A percentile compares a stretch with the other conserved stretches of the same genome.
These are phyloP conservation scores for Lobophora halterata DNA, from an alignment of 2,888 invertebrate species.

Conservation along the genomic window DNA sequence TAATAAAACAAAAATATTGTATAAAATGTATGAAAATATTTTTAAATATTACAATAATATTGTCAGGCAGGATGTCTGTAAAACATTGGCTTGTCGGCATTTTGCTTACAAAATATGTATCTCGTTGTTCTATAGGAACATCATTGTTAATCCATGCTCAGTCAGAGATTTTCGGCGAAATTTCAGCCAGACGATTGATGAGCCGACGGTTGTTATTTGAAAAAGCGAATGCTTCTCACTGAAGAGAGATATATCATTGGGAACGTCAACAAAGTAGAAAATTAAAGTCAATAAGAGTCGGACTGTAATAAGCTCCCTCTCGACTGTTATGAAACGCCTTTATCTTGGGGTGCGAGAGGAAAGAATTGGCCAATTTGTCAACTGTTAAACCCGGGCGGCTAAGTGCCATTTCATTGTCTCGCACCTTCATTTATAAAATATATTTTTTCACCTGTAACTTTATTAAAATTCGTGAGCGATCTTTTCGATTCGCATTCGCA, in stretches of 20 bases:
- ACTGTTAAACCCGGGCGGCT: constrained; percentile 52
- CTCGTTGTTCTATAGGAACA: too few relatives aligned
- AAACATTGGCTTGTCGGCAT: too few relatives aligned
- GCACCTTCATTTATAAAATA: constrained; percentile 48
- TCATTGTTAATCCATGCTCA: too few relatives aligned
- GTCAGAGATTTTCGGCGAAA: constrained; percentile 71
- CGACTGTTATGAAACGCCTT: constrained; percentile 62
- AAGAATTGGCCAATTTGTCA: constrained; percentile 75
- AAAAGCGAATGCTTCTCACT: constrained; percentile 74
- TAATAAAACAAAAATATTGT: too few relatives aligned
- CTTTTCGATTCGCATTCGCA: constrained; percentile 13
- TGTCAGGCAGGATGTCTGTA: too few relatives aligned
- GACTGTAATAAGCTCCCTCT: constrained; percentile 61
- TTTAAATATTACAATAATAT: too few relatives aligned
- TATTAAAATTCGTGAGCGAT: constrained; percentile 42
- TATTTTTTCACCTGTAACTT: constrained; percentile 41
- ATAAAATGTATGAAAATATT: too few relatives aligned
- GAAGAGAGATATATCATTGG: constrained; percentile 71
- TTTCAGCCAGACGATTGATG: constrained; percentile 69
- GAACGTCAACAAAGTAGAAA: constrained; percentile 77
- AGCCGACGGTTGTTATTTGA: constrained; percentile 74
- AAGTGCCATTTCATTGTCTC: constrained; percentile 68
- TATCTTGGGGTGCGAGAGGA: constrained; percentile 52
- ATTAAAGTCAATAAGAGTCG: constrained; percentile 76
- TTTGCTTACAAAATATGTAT: too few relatives aligned